phyloP scores from a whole-genome alignment of 2,888 invertebrate species.

The Scaptomyza caliginosa region DNA sequence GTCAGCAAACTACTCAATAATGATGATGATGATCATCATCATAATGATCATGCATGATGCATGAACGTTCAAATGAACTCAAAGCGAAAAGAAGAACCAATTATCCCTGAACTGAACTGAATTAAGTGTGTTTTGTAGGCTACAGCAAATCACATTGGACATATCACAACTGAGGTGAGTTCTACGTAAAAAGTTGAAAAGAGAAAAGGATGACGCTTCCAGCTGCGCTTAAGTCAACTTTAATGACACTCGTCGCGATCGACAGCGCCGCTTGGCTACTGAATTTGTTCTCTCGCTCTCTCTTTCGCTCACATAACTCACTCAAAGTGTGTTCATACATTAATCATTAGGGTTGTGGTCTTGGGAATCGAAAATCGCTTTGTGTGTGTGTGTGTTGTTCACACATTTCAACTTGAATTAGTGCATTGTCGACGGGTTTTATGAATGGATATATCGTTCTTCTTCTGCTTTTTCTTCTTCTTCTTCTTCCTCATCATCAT shows the following conservation, averaged over 20 bases:
- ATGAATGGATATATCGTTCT: slow-evolving; percentile 52
- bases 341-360: slow-evolving; percentile 68
- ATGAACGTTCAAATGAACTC: slow-evolving; percentile 56
- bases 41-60: slow-evolving; percentile 65
- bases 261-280: slow-evolving; percentile 73
- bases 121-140: slow-evolving; percentile 40
- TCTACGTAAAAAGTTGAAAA: background rate
- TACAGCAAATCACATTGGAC: slow-evolving; percentile 49
- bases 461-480: background rate
- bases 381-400: slow-evolving; percentile 62
- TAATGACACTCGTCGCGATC: slow-evolving; percentile 76
- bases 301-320: slow-evolving; percentile 37
- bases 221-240: slow-evolving; percentile 76
- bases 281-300: slow-evolving; percentile 42
- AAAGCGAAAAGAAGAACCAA: slow-evolving; percentile 18
- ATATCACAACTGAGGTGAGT: slow-evolving; percentile 22
- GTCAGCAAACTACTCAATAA: slow-evolving; percentile 49
- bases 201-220: slow-evolving; percentile 50
- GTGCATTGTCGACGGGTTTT: slow-evolving; percentile 56
- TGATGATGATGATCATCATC: slow-evolving; percentile 25
- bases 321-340: slow-evolving; percentile 67
- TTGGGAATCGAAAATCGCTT: slow-evolving; percentile 19
- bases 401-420: slow-evolving; percentile 77
- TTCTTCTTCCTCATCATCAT: slow-evolving; percentile 3
- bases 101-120: slow-evolving; percentile 24